Percentiles rank a stretch among this genome's conserved stretches.
Conservation (phyloP, 2,797 vertebrate genomes). For the Macropodus opercularis region DNA sequence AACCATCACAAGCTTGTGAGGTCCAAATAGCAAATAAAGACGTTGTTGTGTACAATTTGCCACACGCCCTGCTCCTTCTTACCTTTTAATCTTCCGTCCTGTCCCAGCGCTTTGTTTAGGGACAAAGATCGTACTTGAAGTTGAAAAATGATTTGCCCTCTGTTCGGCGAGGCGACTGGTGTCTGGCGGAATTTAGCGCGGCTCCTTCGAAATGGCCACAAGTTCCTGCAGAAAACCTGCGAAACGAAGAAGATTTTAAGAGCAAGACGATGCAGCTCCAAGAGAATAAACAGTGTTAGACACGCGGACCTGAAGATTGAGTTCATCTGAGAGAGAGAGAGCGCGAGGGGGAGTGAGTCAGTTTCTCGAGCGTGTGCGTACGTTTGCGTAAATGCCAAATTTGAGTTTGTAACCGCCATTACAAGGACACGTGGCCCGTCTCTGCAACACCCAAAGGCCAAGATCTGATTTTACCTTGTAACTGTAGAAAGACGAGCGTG, state of each 20-base stretch:
- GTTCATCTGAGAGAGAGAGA: constrained; percentile 2
- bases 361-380: background rate
- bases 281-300: constrained; percentile 3
- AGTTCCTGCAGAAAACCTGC: constrained; percentile 23
- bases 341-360: background rate
- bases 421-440: background rate
- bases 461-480: too few relatives aligned
- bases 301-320: background rate
- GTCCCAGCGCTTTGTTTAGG: background rate
- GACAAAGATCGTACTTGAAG: constrained; percentile 19
- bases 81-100: constrained; percentile 26
- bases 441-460: background rate
- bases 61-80: constrained; percentile 1
- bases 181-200: background rate
- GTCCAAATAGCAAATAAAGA: too few relatives aligned
- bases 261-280: constrained; percentile 13
- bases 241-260: constrained; percentile 1
- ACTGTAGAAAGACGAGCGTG: background rate
- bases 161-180: background rate
- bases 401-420: background rate
- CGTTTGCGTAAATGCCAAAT: background rate
- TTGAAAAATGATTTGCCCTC: constrained; percentile 15
- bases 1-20: too few relatives aligned
- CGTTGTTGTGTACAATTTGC: too few relatives aligned
- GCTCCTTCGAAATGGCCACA: background rate